phyloP scores from a whole-genome alignment of 1,140 invertebrate species.

The Drosophila pseudoobscura region DNA sequence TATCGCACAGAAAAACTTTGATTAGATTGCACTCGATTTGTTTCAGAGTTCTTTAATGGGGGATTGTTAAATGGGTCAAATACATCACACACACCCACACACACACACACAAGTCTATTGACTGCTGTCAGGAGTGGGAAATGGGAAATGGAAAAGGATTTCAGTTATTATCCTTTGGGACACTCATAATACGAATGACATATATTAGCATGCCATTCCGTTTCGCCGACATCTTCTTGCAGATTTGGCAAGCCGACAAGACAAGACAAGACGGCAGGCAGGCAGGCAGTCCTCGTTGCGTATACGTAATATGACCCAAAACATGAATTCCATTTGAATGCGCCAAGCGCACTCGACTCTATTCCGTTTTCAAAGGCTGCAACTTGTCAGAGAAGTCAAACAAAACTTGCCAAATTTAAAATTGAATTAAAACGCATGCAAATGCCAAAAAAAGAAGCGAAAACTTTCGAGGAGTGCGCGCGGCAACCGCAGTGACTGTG shows the following conservation, averaged over 20 bases:
- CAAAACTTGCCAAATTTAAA: constrained; percentile 45
- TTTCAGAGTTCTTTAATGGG: constrained; percentile 12
- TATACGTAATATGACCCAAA: constrained; percentile 42
- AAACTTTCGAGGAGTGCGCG: constrained; percentile 26
- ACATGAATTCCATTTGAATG: constrained; percentile 11
- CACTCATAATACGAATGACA: neutral
- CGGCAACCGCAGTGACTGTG: constrained; percentile 18
- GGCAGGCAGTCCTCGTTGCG: constrained; percentile 24
- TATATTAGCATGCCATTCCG: constrained; percentile 17
- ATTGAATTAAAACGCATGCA: constrained; percentile 44
- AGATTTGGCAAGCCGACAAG: neutral
- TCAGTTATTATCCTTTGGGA: too few relatives aligned
- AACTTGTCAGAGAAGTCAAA: constrained; percentile 32
- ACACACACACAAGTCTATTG: too few relatives aligned
- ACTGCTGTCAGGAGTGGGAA: too few relatives aligned
- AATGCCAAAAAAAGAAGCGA: constrained; percentile 13
- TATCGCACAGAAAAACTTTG: constrained; percentile 42
- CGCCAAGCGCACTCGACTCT: constrained; percentile 15
- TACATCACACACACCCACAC: too few relatives aligned
- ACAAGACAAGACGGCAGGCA: neutral
- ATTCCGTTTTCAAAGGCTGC: constrained; percentile 30
- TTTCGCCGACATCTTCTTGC: constrained; percentile 8
- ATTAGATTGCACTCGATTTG: constrained; percentile 38
- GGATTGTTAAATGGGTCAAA: constrained; percentile 7
- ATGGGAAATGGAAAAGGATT: too few relatives aligned